phyloP scores from a whole-genome alignment of 2,888 invertebrate genomes.

The Thyatira batis region DNA sequence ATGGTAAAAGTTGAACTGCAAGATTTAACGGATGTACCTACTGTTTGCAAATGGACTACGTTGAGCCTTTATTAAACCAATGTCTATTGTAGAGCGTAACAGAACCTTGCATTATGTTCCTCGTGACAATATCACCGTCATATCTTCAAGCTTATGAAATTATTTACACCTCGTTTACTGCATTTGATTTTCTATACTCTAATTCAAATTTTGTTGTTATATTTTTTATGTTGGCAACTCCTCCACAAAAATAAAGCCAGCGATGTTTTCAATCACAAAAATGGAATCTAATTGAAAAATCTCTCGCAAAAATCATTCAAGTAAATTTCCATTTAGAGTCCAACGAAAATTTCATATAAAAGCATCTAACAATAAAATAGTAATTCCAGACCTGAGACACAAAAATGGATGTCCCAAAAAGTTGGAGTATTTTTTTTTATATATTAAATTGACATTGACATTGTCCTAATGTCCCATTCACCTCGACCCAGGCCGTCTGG shows the following conservation, averaged over 20 bases:
- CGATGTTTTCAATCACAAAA: not conserved
- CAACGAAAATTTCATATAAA: not conserved
- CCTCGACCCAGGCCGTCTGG: not conserved
- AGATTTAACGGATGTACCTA: not conserved
- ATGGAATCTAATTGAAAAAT: not conserved
- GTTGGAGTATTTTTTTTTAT: not conserved
- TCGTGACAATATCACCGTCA: constrained; percentile 13
- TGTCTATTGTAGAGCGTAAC: constrained; percentile 1
- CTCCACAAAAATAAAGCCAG: too few relatives aligned
- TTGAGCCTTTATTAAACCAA: not conserved
- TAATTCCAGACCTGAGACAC: not conserved
- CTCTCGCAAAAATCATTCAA: not conserved
- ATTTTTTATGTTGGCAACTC: too few relatives aligned
- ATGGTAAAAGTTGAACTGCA: too few relatives aligned
- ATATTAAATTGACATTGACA: not conserved
- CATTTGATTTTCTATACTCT: not conserved
- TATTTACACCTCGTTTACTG: not conserved
- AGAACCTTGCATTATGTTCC: constrained; percentile 6
- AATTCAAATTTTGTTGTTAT: too few relatives aligned
- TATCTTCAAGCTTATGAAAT: not conserved
- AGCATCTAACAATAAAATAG: not conserved
- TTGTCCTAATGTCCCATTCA: not conserved
- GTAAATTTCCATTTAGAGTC: not conserved
- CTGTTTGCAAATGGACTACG: not conserved
- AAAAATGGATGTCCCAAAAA: not conserved